Base-by-base conservation (phyloP, 2,113 vertebrate genomes). In the Athene cunicularia region DNA sequence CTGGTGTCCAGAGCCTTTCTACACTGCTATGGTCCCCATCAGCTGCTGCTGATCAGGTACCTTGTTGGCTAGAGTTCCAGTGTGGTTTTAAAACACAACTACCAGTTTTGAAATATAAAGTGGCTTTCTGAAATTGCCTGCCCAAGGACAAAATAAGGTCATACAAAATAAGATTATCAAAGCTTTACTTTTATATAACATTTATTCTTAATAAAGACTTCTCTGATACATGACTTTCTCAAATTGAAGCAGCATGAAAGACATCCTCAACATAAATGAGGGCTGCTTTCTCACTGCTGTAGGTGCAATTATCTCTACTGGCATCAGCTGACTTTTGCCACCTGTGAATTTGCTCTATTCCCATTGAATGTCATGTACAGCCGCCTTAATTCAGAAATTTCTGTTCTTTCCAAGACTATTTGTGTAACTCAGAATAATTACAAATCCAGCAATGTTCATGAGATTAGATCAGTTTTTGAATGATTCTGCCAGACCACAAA, bases 391-490 rank as follows among this genome's bases (percentile, higher is more conserved):
- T 90, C 53, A 95, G 80, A 71, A 80, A 86, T 58, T 73, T 91
- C 5, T 73, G 26, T 62, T 68, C 35, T 92, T 96, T 95, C 75
- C 53, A 82, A 83, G 62, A 72, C 28, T 60, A 64, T 86, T 47
- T 86, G 21, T 39, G 53, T 49, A 91, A 59, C 33, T 64, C 70
- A 59, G 75, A 92, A 88, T 80, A 88, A 95, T 52, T 92, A 76
- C 26, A 93, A 93, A 91, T 86, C n/a, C 64, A 90, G 68, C 37
- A 68, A 73, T 20, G 23, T 75, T 67, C 66, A 77, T 91, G 62
- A 92, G 23, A 82, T 39, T 28, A 75, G 91, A 96, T 85, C 53
- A 35, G 16, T 45, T 80, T 95, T 94, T 84, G 15, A 80, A 92
- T 53, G 3, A 71, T 81, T 88, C 68, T 89, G 18, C 53, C 60